Evolutionary conservation across 2,797 vertebrate genomes (phyloP).

Genomic region (Hapalemur alaotrensis): DNA sequence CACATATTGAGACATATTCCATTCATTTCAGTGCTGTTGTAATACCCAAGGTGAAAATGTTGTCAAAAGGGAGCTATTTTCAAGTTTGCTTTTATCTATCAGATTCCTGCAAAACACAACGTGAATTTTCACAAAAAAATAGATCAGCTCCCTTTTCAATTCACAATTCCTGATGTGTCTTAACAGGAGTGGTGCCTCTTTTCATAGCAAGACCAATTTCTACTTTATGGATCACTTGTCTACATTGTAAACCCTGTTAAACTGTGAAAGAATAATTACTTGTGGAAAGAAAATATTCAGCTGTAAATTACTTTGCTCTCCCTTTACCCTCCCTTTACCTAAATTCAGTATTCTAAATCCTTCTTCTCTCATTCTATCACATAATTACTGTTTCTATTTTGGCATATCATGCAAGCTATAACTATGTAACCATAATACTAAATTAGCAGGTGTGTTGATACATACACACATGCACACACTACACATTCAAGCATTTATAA

Average conservation of each 20-base stretch:
- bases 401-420: not conserved
- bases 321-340: not conserved
- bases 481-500: not conserved
- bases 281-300: not conserved
- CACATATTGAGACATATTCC: not conserved
- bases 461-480: not conserved
- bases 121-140: slow-evolving; percentile 12
- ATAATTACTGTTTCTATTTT: not conserved
- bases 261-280: not conserved
- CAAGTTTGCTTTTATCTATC: slow-evolving; percentile 34
- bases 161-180: not conserved
- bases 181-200: not conserved
- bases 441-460: not conserved
- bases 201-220: not conserved
- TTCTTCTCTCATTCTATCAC: not conserved
- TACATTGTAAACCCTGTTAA: not conserved
- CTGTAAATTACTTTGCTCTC: not conserved
- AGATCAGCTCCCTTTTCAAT: not conserved
- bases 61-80: slow-evolving; percentile 35
- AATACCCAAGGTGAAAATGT: not conserved
- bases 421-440: not conserved
- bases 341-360: not conserved
- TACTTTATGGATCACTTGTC: slow-evolving; percentile 35
- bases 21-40: not conserved
- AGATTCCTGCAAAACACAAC: not conserved